Evolutionary conservation across 2,888 invertebrate species (phyloP).

Genomic region (Portevinia maculata): DNA sequence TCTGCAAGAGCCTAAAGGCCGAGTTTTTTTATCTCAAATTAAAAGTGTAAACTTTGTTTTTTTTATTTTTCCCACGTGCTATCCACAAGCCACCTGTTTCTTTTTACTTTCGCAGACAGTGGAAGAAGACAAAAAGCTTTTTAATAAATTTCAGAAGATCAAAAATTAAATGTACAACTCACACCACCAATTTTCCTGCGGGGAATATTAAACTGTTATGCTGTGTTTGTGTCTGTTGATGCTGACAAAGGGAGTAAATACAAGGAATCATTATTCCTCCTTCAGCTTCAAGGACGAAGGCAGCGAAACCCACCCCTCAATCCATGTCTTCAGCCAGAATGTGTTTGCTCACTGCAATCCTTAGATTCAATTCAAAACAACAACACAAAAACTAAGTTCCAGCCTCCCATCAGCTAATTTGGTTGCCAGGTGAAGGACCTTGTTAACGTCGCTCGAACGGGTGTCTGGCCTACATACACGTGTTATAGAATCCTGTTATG

Average conservation of each 20-base stretch:
- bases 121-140: too few relatives aligned
- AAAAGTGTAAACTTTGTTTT: too few relatives aligned
- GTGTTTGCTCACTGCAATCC: constrained; percentile 50
- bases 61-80: too few relatives aligned
- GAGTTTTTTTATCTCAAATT: too few relatives aligned
- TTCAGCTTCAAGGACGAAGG: constrained; percentile 8
- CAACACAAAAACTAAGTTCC: constrained; percentile 22
- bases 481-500: constrained; percentile 18
- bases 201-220: neutral
- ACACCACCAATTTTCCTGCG: neutral
- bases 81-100: too few relatives aligned
- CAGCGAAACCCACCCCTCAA: neutral
- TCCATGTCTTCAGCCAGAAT: constrained; percentile 14
- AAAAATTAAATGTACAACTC: neutral
- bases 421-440: constrained; percentile 69
- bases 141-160: neutral
- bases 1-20: too few relatives aligned
- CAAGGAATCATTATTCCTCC: neutral
- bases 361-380: too few relatives aligned
- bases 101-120: too few relatives aligned
- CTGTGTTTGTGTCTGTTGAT: neutral
- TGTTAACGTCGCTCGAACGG: constrained; percentile 24
- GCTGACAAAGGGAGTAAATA: neutral
- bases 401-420: constrained; percentile 42
- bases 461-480: constrained; percentile 69